These are phyloP conservation scores for Drosophila nebulosa DNA, from an alignment of 1,140 invertebrate genomes.

Conservation along the genomic window DNA sequence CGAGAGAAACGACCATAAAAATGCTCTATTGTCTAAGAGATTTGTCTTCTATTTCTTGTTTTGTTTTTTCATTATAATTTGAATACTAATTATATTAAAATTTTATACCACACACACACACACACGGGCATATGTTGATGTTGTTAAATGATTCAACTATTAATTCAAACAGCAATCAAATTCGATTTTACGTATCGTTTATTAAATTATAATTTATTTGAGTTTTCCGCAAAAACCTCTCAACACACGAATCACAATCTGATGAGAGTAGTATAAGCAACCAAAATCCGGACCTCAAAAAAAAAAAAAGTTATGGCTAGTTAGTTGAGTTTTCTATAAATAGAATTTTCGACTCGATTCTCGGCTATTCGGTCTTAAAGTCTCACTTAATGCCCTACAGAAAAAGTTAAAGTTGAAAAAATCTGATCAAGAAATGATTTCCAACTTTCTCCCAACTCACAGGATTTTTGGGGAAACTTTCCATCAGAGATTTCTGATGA, in stretches of 20 bases:
- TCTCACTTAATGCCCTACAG: not conserved
- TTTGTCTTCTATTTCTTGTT: conserved; percentile 15
- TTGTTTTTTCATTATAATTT: conserved; percentile 48
- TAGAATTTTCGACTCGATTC: conserved; percentile 24
- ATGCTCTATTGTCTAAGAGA: conserved; percentile 25
- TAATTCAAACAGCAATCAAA: conserved; percentile 27
- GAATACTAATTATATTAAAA: conserved; percentile 53
- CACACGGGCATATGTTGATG: not conserved
- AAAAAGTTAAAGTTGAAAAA: too few relatives aligned
- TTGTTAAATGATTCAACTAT: conserved; percentile 17
- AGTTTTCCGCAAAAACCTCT: conserved; percentile 59
- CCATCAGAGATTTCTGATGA: not conserved
- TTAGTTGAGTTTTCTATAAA: conserved; percentile 65
- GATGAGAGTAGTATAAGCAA: too few relatives aligned
- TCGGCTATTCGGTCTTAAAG: not conserved
- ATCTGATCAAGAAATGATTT: too few relatives aligned
- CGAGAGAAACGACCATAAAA: conserved; percentile 23
- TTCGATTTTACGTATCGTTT: conserved; percentile 58
- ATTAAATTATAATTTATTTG: conserved; percentile 54
- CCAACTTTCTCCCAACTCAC: too few relatives aligned
- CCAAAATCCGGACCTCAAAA: not conserved
- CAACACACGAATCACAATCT: conserved; percentile 15
- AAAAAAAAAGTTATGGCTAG: conserved; percentile 2
- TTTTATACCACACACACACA: conserved; percentile 7
- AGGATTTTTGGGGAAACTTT: too few relatives aligned